Evolutionary conservation across 2,113 vertebrate genomes (phyloP).

Genomic region (Gymnogyps californianus): DNA sequence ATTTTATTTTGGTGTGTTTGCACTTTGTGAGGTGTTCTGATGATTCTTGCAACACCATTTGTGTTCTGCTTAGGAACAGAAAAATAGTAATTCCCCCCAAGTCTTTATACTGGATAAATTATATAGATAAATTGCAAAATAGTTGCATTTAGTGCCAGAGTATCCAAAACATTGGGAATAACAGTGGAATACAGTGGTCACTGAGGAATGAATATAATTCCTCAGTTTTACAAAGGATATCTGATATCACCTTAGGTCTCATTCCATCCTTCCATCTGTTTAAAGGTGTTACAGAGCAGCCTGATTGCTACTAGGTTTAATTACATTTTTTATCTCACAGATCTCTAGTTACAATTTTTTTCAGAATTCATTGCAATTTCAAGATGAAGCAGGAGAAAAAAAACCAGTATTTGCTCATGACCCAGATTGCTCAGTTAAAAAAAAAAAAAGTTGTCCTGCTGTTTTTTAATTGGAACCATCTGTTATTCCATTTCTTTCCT

Average conservation of each 20-base stretch:
- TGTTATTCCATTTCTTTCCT: slow-evolving; percentile 30
- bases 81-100: neutral
- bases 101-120: neutral
- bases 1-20: neutral
- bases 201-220: neutral
- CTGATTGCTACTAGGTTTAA: neutral
- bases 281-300: neutral
- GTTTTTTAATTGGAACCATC: slow-evolving; percentile 67
- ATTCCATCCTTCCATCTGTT: neutral
- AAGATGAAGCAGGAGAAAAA: neutral
- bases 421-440: neutral
- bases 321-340: neutral
- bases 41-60: neutral
- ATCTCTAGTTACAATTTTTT: neutral
- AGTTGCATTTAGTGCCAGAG: neutral
- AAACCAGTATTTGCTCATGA: neutral
- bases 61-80: neutral
- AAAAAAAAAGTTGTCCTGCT: neutral
- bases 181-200: neutral
- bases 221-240: neutral
- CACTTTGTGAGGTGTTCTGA: neutral
- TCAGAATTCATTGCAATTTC: neutral
- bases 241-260: neutral
- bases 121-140: neutral
- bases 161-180: neutral